Conservation (phyloP, 2,797 vertebrate species). For the Esox lucius region DNA sequence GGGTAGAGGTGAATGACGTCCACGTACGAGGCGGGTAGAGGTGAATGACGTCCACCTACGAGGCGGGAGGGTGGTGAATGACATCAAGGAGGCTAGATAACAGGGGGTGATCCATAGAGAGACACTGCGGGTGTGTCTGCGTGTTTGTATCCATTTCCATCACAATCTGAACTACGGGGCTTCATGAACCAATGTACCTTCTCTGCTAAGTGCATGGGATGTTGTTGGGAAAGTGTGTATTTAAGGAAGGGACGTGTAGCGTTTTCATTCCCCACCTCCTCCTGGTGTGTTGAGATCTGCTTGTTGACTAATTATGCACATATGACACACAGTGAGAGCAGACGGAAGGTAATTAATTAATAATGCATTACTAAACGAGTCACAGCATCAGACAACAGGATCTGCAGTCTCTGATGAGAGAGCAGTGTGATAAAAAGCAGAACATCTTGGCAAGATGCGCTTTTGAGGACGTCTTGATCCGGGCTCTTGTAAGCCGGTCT, state of each 20-base stretch:
- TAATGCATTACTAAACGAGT: conserved; percentile 43
- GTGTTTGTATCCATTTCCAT: not conserved
- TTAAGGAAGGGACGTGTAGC: not conserved
- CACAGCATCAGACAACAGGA: conserved; percentile 39
- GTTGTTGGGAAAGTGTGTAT: conserved; percentile 9
- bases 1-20: too few relatives aligned
- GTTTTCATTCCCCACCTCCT: not conserved
- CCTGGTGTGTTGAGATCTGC: conserved; percentile 2
- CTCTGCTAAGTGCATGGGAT: not conserved
- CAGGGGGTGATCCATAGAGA: not conserved
- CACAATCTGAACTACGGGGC: not conserved
- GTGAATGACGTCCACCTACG: too few relatives aligned
- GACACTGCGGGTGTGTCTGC: not conserved
- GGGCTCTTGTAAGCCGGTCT: too few relatives aligned
- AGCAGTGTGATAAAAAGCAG: too few relatives aligned
- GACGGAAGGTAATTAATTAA: conserved; percentile 37
- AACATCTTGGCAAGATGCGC: too few relatives aligned
- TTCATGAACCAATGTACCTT: not conserved
- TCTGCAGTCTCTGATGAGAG: conserved; percentile 22
- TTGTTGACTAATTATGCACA: conserved; percentile 28
- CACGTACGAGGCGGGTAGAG: too few relatives aligned
- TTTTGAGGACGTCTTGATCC: too few relatives aligned
- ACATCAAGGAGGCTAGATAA: not conserved
- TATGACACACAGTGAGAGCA: conserved; percentile 10
- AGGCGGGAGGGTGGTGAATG: not conserved